A percentile compares a stretch with the other conserved stretches of the same genome.
These are phyloP conservation scores for Rousettus leschenaultii DNA, from an alignment of 2,113 vertebrate species.

Conservation along the genomic window DNA sequence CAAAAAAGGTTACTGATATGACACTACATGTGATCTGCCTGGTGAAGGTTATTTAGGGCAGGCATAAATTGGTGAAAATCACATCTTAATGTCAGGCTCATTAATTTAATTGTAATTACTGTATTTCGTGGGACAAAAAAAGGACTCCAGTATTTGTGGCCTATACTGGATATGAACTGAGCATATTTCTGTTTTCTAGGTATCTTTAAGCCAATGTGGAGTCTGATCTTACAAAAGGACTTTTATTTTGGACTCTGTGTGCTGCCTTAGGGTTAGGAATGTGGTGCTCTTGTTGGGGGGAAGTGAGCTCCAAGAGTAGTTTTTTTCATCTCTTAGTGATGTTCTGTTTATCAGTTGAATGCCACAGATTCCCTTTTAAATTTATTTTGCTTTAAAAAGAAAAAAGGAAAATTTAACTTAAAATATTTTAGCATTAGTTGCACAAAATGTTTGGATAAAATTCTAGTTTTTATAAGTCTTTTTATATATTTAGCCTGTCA, in stretches of 20 bases:
- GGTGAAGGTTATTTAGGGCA: slow-evolving; percentile 78
- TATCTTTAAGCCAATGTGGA: slow-evolving; percentile 88
- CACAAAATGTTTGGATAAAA: slow-evolving; percentile 93
- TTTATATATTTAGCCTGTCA: slow-evolving; percentile 95
- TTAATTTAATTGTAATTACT: slow-evolving; percentile 91
- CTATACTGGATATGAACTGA: slow-evolving; percentile 88
- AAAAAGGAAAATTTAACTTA: slow-evolving; percentile 87
- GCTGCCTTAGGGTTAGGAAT: slow-evolving; percentile 90
- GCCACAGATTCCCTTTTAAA: slow-evolving; percentile 87
- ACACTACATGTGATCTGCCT: slow-evolving; percentile 89
- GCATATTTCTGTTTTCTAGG: slow-evolving; percentile 86
- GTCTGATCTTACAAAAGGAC: slow-evolving; percentile 85
- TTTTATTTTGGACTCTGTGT: slow-evolving; percentile 88
- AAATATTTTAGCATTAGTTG: slow-evolving; percentile 92
- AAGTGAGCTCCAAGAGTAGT: slow-evolving; percentile 87
- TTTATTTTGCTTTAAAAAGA: slow-evolving; percentile 89
- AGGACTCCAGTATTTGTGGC: slow-evolving; percentile 87
- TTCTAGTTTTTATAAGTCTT: slow-evolving; percentile 99
- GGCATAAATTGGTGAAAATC: slow-evolving; percentile 81
- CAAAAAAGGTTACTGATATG: slow-evolving; percentile 82
- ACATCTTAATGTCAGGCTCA: slow-evolving; percentile 84
- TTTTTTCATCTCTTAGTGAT: slow-evolving; percentile 88
- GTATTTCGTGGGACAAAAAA: slow-evolving; percentile 81
- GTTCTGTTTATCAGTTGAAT: slow-evolving; percentile 84
- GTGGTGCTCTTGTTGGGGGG: slow-evolving; percentile 86